These are phyloP conservation scores for Catajapyx aquilonaris DNA, from an alignment of 1,140 invertebrate species.

Conservation along the genomic window DNA sequence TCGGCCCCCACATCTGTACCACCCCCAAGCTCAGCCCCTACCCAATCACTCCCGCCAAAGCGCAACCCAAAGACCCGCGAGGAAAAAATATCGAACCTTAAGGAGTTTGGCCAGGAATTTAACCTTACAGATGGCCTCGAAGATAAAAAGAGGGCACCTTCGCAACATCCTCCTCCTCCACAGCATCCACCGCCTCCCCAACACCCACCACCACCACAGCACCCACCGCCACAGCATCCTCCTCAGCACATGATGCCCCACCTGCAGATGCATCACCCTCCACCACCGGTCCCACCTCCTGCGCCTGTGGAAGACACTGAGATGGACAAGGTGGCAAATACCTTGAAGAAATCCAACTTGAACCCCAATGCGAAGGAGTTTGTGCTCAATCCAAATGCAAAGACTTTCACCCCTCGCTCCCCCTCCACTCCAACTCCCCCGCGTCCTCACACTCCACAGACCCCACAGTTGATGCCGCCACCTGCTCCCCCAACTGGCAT, in stretches of 20 bases:
- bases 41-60: constrained; percentile 1
- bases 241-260: constrained; percentile 13
- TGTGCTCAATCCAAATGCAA: constrained; percentile 55
- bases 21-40: not conserved
- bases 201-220: constrained; percentile 10
- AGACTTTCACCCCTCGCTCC: constrained; percentile 26
- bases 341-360: constrained; percentile 52
- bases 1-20: too few relatives aligned
- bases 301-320: constrained; percentile 12
- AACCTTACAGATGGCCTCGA: constrained; percentile 25
- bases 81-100: constrained; percentile 28
- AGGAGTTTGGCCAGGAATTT: constrained; percentile 34
- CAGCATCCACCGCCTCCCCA: constrained; percentile 17
- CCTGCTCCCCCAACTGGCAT: constrained; percentile 17
- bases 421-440: constrained; percentile 40
- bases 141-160: constrained; percentile 14
- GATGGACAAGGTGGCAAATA: constrained; percentile 34
- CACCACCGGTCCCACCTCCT: constrained; percentile 14
- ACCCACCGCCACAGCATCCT: constrained; percentile 7
- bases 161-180: constrained; percentile 17
- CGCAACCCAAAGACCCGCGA: constrained; percentile 18
- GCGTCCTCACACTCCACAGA: constrained; percentile 66
- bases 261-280: constrained; percentile 13
- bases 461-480: constrained; percentile 29
- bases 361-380: constrained; percentile 81